phyloP scores from a whole-genome alignment of 2,888 invertebrate species.

The Ectemnius lituratus region DNA sequence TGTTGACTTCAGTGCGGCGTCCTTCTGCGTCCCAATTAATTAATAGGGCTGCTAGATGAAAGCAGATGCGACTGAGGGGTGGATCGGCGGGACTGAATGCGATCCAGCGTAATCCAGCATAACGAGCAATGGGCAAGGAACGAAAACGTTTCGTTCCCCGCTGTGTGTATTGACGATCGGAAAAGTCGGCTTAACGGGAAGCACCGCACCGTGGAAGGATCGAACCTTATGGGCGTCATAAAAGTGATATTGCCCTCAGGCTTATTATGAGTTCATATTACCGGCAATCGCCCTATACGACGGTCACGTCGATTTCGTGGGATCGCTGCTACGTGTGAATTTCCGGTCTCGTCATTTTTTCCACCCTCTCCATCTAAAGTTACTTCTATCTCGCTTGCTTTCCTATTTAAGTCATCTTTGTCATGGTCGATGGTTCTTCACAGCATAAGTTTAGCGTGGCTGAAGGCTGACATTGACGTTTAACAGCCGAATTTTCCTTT shows the following conservation, averaged over 20 bases:
- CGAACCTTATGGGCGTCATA: conserved; percentile 61
- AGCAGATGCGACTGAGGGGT: neutral
- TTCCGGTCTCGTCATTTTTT: conserved; percentile 14
- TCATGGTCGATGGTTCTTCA: too few species aligned
- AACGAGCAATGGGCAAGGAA: conserved; percentile 19
- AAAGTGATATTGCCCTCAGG: conserved; percentile 62
- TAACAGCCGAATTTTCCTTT: too few species aligned
- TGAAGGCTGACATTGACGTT: too few species aligned
- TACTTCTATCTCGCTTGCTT: conserved; percentile 8
- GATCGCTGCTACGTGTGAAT: conserved; percentile 36
- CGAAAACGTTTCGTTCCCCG: conserved; percentile 28
- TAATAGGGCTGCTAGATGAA: too few species aligned
- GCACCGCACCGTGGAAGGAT: conserved; percentile 53
- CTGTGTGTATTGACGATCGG: conserved; percentile 49
- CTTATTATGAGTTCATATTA: conserved; percentile 65
- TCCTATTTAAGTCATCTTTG: too few species aligned
- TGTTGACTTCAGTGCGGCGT: too few species aligned
- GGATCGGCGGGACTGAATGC: conserved; percentile 40
- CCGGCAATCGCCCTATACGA: conserved; percentile 39
- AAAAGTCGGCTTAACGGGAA: conserved; percentile 60
- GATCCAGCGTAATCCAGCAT: conserved; percentile 18
- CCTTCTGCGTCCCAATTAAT: too few species aligned
- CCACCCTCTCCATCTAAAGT: neutral
- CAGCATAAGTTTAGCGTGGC: too few species aligned
- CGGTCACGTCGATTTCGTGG: conserved; percentile 15